Evolutionary conservation across 2,888 invertebrate species (phyloP), one percentile per base, ranked within the genome.

Genomic region (Gymnocheta viridis): DNA sequence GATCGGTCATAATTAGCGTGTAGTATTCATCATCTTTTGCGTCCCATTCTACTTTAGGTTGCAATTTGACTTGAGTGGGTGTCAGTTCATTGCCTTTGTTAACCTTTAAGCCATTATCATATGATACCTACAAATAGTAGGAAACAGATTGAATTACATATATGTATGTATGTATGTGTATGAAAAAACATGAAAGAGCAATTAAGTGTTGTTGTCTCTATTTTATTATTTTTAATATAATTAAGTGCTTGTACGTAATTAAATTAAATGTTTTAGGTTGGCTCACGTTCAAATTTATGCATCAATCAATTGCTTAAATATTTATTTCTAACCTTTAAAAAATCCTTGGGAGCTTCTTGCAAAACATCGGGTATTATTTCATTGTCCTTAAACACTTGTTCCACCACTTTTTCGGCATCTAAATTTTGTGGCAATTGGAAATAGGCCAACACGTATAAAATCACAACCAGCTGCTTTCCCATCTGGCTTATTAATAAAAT

Each of bases 31-130:
- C 62, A 49, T 81, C 72, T 41, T 89, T 86, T 1, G 85, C 85
- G 1, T 66, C 29, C 87, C 87, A 90, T 49, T 83, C 86, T 0
- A 90, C 82, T n/a, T 77, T 82, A 0, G 90, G 89, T 51, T 82
- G 82, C 32, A 86, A 73, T 60, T 88, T 87, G 0, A 89, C 89
- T 86, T 94, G 93, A 0, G 94, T 95, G 0, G 95, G 95, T 0
- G 96, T 96, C 82, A 96, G 91, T 86, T 94, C 94, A 87, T 95
- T 95, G 41, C 96, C 96, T 69, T 94, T 86, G 27, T 88, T 86
- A 7, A 94, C 94, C 22, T 89, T 89, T 1, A 92, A 91, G 1
- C 93, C 93, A 12, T 86, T 87, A 4, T 82, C 76, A 76, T 87
- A 89, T 0, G 77, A 66, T 9, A 87, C 82, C 87, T 87, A 29